Percentiles rank a stretch among this genome's conserved stretches.
phyloP scores from a whole-genome alignment of 2,797 vertebrate genomes.

The Falco berigora region DNA sequence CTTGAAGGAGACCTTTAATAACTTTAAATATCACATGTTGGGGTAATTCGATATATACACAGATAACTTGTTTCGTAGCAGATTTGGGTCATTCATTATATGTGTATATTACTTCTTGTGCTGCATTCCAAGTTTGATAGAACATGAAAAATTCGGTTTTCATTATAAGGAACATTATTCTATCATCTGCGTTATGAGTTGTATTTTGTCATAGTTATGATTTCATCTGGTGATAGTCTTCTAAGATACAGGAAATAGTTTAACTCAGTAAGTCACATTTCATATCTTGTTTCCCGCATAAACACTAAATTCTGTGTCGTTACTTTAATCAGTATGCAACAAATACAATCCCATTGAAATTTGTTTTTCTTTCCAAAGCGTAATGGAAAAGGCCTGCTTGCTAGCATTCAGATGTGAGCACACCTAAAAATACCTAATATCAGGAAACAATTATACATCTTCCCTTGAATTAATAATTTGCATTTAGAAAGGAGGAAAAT shows the following conservation, averaged over 20 bases:
- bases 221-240: neutral
- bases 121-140: neutral
- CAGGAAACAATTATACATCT: conserved; percentile 45
- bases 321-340: conserved; percentile 38
- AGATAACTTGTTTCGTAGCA: neutral
- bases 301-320: conserved; percentile 11
- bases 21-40: neutral
- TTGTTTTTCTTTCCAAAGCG: conserved; percentile 26
- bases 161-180: neutral
- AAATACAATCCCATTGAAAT: conserved; percentile 28
- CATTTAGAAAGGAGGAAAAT: conserved; percentile 32
- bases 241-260: neutral
- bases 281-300: neutral
- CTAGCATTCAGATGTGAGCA: conserved; percentile 4
- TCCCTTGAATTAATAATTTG: conserved; percentile 39
- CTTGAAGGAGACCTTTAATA: neutral
- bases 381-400: neutral
- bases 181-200: neutral
- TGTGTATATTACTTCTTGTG: neutral
- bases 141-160: neutral
- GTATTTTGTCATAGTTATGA: neutral
- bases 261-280: neutral
- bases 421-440: conserved; percentile 36
- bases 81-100: neutral
- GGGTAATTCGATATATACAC: neutral